phyloP scores from a whole-genome alignment of 1,140 invertebrate genomes.

The Eurosta solidaginis region DNA sequence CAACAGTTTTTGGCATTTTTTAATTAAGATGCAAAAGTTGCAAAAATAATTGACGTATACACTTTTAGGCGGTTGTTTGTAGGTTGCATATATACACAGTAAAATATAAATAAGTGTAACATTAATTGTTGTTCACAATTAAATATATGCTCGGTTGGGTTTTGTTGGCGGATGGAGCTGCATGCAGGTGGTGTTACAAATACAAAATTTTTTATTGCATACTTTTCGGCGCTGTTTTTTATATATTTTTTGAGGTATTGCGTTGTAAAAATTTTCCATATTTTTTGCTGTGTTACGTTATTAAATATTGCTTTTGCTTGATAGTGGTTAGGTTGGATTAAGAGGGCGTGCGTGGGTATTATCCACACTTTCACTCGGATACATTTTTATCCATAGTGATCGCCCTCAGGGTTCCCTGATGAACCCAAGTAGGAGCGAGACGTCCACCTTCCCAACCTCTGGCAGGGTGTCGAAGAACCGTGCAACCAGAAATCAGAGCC shows the following conservation, averaged over 20 bases:
- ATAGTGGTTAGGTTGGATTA: too few species aligned
- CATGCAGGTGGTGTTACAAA: background rate
- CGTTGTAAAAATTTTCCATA: background rate
- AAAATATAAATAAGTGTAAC: background rate
- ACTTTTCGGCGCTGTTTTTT: background rate
- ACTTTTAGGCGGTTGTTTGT: background rate
- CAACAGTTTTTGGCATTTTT: background rate
- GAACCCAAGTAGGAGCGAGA: too few species aligned
- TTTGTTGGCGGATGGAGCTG: background rate
- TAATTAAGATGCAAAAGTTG: constrained; percentile 22
- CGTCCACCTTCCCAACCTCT: too few species aligned
- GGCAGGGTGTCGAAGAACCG: too few species aligned
- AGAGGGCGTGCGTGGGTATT: too few species aligned
- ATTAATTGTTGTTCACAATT: background rate
- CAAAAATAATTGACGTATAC: constrained; percentile 4
- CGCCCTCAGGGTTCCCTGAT: too few species aligned
- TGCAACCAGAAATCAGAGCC: too few species aligned
- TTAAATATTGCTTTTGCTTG: too few species aligned
- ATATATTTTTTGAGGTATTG: background rate
- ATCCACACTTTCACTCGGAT: too few species aligned
- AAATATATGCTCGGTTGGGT: background rate
- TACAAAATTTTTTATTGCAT: constrained; percentile 16
- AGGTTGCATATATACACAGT: background rate
- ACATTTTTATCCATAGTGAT: too few species aligned
- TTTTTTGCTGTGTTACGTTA: too few species aligned